These are phyloP conservation scores for Drosophila athabasca DNA, from an alignment of 1,140 invertebrate species.

Conservation along the genomic window DNA sequence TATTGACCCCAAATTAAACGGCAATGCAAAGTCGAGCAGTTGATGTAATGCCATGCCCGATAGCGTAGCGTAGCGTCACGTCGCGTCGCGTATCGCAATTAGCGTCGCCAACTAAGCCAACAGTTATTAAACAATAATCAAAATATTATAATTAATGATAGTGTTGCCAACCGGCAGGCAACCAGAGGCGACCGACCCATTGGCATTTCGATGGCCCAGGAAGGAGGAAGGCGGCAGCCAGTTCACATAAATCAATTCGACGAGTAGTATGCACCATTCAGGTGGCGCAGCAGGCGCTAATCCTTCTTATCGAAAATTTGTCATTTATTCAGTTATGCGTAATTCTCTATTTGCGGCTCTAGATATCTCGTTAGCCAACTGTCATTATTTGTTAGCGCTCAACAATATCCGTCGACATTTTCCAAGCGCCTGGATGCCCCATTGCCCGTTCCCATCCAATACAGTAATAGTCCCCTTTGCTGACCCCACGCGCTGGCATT, in stretches of 20 bases:
- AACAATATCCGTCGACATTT: conserved; percentile 29
- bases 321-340: conserved; percentile 64
- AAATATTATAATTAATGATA: conserved; percentile 75
- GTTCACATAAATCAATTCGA: too few relatives aligned
- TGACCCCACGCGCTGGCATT: too few relatives aligned
- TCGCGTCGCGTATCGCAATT: conserved; percentile 43
- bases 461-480: too few relatives aligned
- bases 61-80: conserved; percentile 28
- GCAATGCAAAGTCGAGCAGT: conserved; percentile 41
- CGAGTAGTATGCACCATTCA: conserved; percentile 17
- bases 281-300: conserved; percentile 52
- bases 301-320: conserved; percentile 64
- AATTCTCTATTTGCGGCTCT: conserved; percentile 37
- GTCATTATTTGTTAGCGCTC: conserved; percentile 70
- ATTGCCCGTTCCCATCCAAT: too few relatives aligned
- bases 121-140: conserved; percentile 72
- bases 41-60: conserved; percentile 15
- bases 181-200: too few relatives aligned
- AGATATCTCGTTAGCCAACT: conserved; percentile 77
- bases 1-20: conserved; percentile 62
- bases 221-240: too few relatives aligned
- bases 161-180: conserved; percentile 16
- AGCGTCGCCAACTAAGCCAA: conserved; percentile 27
- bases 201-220: too few relatives aligned
- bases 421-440: too few relatives aligned